These are phyloP conservation scores for Cichlasoma orientale DNA, from an alignment of 2,797 vertebrate genomes.

Conservation along the genomic window DNA sequence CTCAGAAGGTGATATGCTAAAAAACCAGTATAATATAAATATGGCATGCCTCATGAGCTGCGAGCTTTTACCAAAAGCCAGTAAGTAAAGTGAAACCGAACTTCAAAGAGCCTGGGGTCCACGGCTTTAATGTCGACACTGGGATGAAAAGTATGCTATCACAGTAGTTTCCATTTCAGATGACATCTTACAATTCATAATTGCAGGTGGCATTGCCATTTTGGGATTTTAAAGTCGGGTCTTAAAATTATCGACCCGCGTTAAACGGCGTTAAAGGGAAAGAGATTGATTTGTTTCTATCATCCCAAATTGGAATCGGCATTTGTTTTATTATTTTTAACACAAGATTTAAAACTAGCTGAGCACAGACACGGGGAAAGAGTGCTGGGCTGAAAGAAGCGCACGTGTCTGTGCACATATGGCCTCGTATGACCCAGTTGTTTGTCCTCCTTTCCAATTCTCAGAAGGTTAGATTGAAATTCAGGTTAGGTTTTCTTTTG, in stretches of 20 bases:
- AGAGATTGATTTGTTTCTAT: neutral
- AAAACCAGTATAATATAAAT: neutral
- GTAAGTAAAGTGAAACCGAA: neutral
- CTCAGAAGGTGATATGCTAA: neutral
- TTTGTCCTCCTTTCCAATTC: constrained; percentile 67
- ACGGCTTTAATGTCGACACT: neutral
- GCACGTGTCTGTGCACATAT: constrained; percentile 15
- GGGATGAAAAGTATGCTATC: neutral
- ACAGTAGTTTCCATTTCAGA: neutral
- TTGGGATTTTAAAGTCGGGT: neutral
- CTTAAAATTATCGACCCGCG: neutral
- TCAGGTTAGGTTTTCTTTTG: constrained; percentile 66
- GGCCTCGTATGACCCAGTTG: constrained; percentile 58
- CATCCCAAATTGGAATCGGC: neutral
- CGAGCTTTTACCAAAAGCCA: neutral
- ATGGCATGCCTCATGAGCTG: neutral
- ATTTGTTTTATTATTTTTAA: neutral
- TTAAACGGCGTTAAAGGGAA: neutral
- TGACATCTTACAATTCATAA: neutral
- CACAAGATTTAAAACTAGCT: neutral
- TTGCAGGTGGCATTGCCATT: neutral
- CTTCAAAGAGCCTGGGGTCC: neutral
- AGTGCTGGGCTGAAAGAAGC: neutral
- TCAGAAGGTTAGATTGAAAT: constrained; percentile 68
- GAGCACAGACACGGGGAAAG: neutral